phyloP scores from a whole-genome alignment of 2,797 vertebrate genomes.

The Manis crassicaudata region DNA sequence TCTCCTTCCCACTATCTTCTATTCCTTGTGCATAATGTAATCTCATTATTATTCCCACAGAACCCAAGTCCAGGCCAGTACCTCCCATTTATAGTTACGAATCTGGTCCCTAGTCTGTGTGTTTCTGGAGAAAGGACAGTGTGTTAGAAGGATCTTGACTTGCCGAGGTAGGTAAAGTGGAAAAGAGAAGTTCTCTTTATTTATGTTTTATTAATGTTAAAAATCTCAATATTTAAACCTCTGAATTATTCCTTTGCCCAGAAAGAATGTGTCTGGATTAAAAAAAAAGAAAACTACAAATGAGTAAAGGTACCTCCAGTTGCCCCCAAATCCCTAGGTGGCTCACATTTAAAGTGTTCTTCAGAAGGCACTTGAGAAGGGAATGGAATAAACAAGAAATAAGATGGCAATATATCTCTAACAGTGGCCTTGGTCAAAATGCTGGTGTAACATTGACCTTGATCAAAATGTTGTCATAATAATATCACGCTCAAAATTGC shows the following conservation, averaged over 20 bases:
- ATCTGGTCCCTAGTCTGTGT: background rate
- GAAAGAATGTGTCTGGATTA: background rate
- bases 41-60: constrained; percentile 14
- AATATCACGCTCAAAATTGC: background rate
- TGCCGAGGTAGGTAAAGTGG: background rate
- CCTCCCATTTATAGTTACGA: constrained; percentile 41
- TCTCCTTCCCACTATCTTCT: background rate
- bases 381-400: background rate
- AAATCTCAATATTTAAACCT: background rate
- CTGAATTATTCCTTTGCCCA: background rate
- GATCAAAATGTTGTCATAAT: background rate
- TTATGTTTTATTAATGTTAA: background rate
- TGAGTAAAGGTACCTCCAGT: background rate
- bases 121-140: constrained; percentile 9
- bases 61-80: constrained; percentile 13
- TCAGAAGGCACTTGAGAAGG: background rate
- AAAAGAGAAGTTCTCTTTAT: background rate
- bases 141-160: background rate
- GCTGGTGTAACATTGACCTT: background rate
- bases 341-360: background rate
- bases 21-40: background rate
- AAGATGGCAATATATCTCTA: background rate
- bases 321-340: background rate
- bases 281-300: background rate
- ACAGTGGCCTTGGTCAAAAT: background rate